Evolutionary conservation across 2,113 vertebrate species (phyloP), one percentile per base, ranked within the genome.

Genomic region (Rostratula benghalensis): DNA sequence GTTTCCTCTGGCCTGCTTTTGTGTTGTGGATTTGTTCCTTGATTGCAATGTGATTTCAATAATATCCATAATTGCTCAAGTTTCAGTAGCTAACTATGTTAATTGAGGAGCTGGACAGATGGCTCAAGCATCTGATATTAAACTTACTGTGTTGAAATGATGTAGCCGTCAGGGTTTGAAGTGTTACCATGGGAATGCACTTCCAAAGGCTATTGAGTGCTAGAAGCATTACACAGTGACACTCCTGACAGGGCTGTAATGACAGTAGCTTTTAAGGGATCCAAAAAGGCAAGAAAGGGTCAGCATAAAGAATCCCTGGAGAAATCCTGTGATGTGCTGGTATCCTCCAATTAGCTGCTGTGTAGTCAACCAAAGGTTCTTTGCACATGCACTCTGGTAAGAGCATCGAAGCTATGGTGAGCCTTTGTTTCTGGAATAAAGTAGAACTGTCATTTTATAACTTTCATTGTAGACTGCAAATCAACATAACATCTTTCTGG

Each of bases 101-200:
- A 96, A 95, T 41, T 92, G 91, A 93, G 86, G 75, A 91, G 81
- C 87, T 86, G 94, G 97, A 94, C 96, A 97, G 95, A 96, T 96
- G 95, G 94, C 87, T 95, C 50, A 74, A 76, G 94, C 93, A 89
- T 93, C 89, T 91, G 91, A 95, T 93, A 91, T 71, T 70, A 85
- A 85, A 41, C 59, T 94, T 60, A 63, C 89, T 92, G 75, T 90
- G 78, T 70, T 77, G 94, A 93, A 93, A 95, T 51, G 75, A 61
- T 81, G 78, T 24, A 74, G 75, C 89, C 70, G 77, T 87, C 83
- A 88, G 93, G 67, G 70, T 85, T 70, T 85, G 57, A 84, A 97
- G 87, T 85, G 91, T 95, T 97, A 83, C 87, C 87, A 80, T 88
- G 97, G 89, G 95, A 93, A 92, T 97, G 79, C 35, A 50, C 41